Conservation (phyloP, 64 coral and sea anemone species). For the Cladopsammia gracilis region DNA sequence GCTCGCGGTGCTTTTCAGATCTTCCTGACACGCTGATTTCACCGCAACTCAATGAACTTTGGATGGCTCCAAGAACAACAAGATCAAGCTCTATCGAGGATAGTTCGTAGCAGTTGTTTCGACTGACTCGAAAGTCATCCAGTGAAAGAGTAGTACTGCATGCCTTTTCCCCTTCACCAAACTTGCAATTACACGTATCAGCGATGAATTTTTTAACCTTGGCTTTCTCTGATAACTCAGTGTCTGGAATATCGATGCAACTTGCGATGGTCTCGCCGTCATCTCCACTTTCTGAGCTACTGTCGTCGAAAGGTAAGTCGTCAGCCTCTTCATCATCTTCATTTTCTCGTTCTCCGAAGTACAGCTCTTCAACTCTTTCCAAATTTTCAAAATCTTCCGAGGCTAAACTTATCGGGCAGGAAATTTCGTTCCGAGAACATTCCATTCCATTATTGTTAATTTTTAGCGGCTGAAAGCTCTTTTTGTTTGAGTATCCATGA, state of each 20-base stretch:
- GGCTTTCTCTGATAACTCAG: slow-evolving; percentile 19
- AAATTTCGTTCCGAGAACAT: not conserved
- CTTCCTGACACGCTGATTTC: slow-evolving; percentile 54
- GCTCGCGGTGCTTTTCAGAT: slow-evolving; percentile 47
- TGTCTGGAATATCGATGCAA: not conserved
- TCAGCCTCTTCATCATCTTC: slow-evolving; percentile 5
- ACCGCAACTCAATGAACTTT: slow-evolving; percentile 40
- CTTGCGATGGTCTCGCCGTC: not conserved
- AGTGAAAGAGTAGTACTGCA: slow-evolving; percentile 6
- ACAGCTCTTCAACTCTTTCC: not conserved
- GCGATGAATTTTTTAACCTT: slow-evolving; percentile 5
- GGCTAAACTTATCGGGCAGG: not conserved
- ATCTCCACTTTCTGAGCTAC: slow-evolving; percentile 14
- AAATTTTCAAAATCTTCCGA: not conserved
- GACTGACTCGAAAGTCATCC: slow-evolving; percentile 4
- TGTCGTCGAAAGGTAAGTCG: slow-evolving; percentile 9
- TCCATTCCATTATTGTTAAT: not conserved
- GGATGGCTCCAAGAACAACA: slow-evolving; percentile 51
- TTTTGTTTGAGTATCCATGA: not conserved
- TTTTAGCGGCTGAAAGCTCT: not conserved
- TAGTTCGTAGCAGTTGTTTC: slow-evolving; percentile 9
- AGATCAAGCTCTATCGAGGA: slow-evolving; percentile 1
- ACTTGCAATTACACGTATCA: not conserved
- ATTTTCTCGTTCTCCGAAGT: slow-evolving; percentile 16
- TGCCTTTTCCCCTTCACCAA: not conserved